Evolutionary conservation across 1,140 invertebrate species (phyloP).

Genomic region (Diabrotica undecimpunctata): DNA sequence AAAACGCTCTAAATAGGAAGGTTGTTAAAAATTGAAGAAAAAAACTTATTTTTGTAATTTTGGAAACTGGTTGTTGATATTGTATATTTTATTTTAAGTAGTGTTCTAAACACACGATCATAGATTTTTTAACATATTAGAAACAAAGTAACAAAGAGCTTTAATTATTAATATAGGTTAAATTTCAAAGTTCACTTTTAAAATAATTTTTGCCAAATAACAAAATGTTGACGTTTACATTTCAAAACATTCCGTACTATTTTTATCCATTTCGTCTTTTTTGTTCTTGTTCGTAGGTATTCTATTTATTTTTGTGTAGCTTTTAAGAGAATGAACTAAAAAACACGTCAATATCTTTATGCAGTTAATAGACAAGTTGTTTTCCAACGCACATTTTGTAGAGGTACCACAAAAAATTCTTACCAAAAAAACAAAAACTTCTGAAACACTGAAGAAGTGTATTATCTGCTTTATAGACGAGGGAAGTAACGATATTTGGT

Average conservation of each 20-base stretch:
- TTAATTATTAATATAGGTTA: conserved; percentile 46
- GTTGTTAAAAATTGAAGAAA: background rate
- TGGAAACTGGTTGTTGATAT: conserved; percentile 39
- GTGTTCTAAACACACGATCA: conserved; percentile 36
- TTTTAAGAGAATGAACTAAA: conserved; percentile 5
- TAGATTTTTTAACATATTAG: conserved; percentile 40
- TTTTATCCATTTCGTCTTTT: conserved; percentile 29
- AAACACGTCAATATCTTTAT: conserved; percentile 13
- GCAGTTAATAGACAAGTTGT: background rate
- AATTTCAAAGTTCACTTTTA: conserved; percentile 30
- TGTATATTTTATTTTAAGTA: conserved; percentile 38
- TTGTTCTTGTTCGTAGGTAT: conserved; percentile 10
- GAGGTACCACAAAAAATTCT: conserved; percentile 4
- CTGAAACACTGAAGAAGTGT: too few relatives aligned
- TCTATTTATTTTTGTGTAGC: conserved; percentile 16
- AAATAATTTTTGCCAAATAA: conserved; percentile 48
- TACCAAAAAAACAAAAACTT: too few relatives aligned
- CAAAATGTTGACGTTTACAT: conserved; percentile 24
- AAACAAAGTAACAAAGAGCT: conserved; percentile 43
- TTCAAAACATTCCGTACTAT: conserved; percentile 47
- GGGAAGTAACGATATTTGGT: too few relatives aligned
- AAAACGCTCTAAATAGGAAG: conserved; percentile 11
- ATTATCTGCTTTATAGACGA: too few relatives aligned
- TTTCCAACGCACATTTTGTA: background rate
- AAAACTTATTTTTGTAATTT: conserved; percentile 45